phyloP scores from a whole-genome alignment of 2,797 vertebrate genomes.

The Platyrinchus mystaceus region DNA sequence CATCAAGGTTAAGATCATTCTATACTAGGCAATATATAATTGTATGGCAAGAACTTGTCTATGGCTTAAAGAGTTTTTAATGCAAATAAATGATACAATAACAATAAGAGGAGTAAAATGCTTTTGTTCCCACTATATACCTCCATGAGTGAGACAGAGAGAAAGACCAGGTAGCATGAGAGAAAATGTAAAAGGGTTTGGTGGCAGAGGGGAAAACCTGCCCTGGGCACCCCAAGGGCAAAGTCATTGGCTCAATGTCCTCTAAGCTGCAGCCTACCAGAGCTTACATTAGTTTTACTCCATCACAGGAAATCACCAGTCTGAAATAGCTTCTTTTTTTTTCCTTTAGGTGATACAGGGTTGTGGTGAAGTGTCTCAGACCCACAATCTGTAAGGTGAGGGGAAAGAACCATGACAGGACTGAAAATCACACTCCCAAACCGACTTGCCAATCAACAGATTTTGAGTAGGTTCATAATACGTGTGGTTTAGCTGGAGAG shows the following conservation, averaged over 20 bases:
- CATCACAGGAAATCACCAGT: not conserved
- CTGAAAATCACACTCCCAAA: not conserved
- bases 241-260: not conserved
- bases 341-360: not conserved
- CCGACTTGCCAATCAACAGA: not conserved
- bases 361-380: not conserved
- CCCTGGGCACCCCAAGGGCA: fast-evolving
- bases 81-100: not conserved
- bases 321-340: not conserved
- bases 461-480: not conserved
- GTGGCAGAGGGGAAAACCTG: not conserved
- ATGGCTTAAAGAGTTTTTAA: not conserved
- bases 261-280: not conserved
- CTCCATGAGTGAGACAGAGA: not conserved
- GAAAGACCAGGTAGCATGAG: not conserved
- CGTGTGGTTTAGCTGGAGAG: not conserved
- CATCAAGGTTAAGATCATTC: not conserved
- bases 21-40: not conserved
- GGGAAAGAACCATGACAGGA: not conserved
- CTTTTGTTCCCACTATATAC: not conserved
- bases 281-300: not conserved
- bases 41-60: not conserved
- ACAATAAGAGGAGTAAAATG: not conserved
- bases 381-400: not conserved
- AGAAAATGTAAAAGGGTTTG: not conserved